Conservation (phyloP, 2,797 vertebrate genomes). For the Enteromius radiatus region DNA sequence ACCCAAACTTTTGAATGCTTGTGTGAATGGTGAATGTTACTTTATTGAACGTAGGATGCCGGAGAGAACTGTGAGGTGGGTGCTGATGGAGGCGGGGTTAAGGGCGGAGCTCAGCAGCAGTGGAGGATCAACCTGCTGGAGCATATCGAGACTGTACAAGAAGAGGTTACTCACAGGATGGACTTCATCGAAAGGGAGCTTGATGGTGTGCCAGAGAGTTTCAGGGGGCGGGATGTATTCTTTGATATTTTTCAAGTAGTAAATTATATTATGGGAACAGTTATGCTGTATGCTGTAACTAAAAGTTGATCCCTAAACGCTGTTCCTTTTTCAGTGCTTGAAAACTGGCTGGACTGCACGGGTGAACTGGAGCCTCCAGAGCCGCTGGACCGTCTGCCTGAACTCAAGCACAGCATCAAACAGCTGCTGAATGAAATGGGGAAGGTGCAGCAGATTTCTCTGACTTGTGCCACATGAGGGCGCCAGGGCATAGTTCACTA, state of each 20-base stretch:
- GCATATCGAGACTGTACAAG: constrained; percentile 92
- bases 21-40: neutral
- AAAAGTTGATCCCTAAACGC: constrained; percentile 5
- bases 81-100: constrained; percentile 50
- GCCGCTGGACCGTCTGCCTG: constrained; percentile 89
- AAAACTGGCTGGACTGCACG: constrained; percentile 97
- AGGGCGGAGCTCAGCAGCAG: constrained; percentile 76
- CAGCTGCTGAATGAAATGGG: constrained; percentile 89
- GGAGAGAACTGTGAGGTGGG: neutral
- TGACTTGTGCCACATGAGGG: constrained; percentile 90
- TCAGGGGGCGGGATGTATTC: neutral
- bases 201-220: constrained; percentile 79
- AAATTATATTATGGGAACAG: neutral
- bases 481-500: constrained; percentile 62
- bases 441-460: constrained; percentile 91
- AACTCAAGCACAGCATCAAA: constrained; percentile 94
- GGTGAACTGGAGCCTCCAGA: constrained; percentile 95
- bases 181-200: constrained; percentile 96
- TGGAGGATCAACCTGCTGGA: constrained; percentile 94
- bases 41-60: neutral
- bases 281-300: neutral
- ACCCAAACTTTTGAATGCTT: neutral
- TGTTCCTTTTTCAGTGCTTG: constrained; percentile 80
- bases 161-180: constrained; percentile 93
- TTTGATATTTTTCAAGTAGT: neutral